A percentile compares a stretch with the other conserved stretches of the same genome.
Conservation (phyloP, 1,140 invertebrate species). For the Choristoneura fumiferana region DNA sequence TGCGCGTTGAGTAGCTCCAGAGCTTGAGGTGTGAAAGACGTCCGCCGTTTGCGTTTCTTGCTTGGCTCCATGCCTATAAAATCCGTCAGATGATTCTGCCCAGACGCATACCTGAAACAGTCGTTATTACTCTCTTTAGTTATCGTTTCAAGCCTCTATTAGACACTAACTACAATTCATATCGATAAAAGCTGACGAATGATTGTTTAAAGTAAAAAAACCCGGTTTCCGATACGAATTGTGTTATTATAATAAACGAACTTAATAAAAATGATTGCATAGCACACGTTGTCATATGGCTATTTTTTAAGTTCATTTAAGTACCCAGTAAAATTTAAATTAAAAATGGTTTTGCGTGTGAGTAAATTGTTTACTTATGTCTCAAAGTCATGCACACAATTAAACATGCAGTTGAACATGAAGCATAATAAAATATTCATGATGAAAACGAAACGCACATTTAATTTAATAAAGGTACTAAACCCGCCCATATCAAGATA, state of each 20-base stretch:
- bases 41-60: constrained; percentile 97
- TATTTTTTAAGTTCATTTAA: too few relatives aligned
- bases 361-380: too few relatives aligned
- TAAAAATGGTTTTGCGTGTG: too few relatives aligned
- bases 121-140: not conserved
- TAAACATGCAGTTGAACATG: constrained; percentile 1
- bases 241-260: too few relatives aligned
- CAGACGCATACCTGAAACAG: constrained; percentile 88
- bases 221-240: too few relatives aligned
- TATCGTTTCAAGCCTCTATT: too few relatives aligned
- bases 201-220: too few relatives aligned
- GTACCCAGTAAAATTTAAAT: too few relatives aligned
- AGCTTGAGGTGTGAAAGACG: constrained; percentile 97
- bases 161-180: too few relatives aligned
- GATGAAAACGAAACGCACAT: not conserved
- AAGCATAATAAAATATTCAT: not conserved
- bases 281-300: too few relatives aligned
- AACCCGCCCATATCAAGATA: not conserved
- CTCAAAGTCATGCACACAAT: not conserved
- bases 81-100: constrained; percentile 95
- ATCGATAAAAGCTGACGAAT: too few relatives aligned
- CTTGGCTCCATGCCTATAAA: constrained; percentile 97
- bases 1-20: constrained; percentile 96
- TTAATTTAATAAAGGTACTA: constrained; percentile 7
- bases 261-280: too few relatives aligned